Evolutionary conservation across 2,797 vertebrate species (phyloP).

Genomic region (Tachyglossus aculeatus): DNA sequence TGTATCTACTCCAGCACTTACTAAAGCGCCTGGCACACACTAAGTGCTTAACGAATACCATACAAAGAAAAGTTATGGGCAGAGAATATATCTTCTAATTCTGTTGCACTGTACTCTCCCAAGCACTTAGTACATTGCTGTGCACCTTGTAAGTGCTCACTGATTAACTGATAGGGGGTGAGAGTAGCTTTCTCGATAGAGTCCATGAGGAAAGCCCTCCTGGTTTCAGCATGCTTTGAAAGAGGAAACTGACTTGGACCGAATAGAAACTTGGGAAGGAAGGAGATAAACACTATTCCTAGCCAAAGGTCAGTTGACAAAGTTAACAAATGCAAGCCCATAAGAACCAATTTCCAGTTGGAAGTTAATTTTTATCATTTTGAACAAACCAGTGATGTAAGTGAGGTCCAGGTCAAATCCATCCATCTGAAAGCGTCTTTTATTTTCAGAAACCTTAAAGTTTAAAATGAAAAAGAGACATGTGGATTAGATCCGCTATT

Average conservation of each 20-base stretch:
- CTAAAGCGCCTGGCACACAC: too few species aligned
- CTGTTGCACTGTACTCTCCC: too few species aligned
- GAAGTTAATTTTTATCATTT: neutral
- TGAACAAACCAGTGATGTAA: constrained; percentile 89
- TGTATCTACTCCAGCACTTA: too few species aligned
- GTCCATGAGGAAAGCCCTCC: neutral
- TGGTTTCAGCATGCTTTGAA: neutral
- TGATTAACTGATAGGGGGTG: too few species aligned
- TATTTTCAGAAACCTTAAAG: constrained; percentile 92
- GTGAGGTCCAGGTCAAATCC: constrained; percentile 97
- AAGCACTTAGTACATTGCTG: too few species aligned
- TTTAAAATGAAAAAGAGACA: constrained; percentile 10
- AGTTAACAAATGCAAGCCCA: neutral
- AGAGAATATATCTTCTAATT: too few species aligned
- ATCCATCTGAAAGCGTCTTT: constrained; percentile 90
- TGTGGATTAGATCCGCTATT: neutral
- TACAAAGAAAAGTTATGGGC: too few species aligned
- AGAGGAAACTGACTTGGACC: neutral
- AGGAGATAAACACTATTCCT: neutral
- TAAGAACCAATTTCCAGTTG: neutral
- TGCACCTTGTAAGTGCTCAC: too few species aligned
- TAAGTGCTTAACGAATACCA: too few species aligned
- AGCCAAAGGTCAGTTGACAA: neutral
- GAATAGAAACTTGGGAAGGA: neutral
- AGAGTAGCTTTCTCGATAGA: too few species aligned